phyloP scores from a whole-genome alignment of 2,797 vertebrate species.

The Hydrophis major region DNA sequence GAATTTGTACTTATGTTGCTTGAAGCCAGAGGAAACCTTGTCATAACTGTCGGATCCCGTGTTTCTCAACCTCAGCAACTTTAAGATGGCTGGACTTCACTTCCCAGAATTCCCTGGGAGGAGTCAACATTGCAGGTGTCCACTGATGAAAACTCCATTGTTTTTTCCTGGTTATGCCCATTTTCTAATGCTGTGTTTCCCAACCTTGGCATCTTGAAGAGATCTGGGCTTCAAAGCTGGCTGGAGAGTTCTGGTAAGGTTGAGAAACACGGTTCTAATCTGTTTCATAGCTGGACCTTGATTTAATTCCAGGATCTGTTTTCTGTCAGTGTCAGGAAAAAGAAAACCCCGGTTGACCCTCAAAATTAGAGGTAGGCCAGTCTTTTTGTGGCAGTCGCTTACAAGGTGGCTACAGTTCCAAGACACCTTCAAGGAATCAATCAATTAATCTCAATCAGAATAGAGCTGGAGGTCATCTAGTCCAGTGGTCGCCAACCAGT shows the following conservation, averaged over 20 bases:
- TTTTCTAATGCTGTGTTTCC: background rate
- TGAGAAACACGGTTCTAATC: background rate
- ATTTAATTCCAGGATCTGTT: background rate
- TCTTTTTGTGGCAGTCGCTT: background rate
- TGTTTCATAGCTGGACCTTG: background rate
- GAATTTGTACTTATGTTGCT: background rate
- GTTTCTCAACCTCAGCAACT: too few relatives aligned
- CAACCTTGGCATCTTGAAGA: too few relatives aligned
- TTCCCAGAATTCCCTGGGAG: background rate
- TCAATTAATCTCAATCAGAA: too few relatives aligned
- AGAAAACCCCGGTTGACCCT: background rate
- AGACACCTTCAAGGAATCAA: too few relatives aligned
- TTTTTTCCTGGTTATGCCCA: background rate
- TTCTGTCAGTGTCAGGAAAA: background rate
- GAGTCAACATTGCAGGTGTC: background rate
- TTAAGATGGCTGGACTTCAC: too few relatives aligned
- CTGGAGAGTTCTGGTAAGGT: too few relatives aligned
- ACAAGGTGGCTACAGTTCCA: background rate
- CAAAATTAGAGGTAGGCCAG: background rate
- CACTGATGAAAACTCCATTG: background rate
- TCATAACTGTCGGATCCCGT: background rate
- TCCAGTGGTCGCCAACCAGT: too few relatives aligned
- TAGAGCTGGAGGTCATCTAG: too few relatives aligned
- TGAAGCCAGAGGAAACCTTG: background rate
- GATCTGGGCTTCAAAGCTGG: too few relatives aligned